Base-by-base conservation (phyloP, 2,888 invertebrate genomes). In the Lucinisca nassula region DNA sequence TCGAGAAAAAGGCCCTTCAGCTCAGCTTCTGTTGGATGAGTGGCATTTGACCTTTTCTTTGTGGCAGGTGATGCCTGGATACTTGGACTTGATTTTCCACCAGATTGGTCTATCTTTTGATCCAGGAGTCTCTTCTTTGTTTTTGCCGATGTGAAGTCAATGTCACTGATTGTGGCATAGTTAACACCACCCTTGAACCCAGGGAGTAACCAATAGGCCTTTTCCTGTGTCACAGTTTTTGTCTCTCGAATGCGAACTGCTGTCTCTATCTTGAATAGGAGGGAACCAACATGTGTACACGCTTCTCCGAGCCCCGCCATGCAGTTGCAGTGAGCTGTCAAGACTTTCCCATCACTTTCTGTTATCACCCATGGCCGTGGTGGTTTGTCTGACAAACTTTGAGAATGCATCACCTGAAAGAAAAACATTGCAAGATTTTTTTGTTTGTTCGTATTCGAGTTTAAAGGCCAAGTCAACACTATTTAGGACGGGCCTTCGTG, bases 101-200 rank as follows among this genome's bases (percentile, higher is more conserved):
- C 45, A 14, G 35, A 24, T 32, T 30, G 24, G 24, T 72, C 78
- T n/a, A 38, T 97, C 96, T 0, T 97, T 96, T 98, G 97, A 90
- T 98, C 97, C 98, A 98, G 98, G 92, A 99, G 97, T 0, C 97
- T 97, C 84, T 97, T 84, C 0, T 45, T 38, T n/a, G 84, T 79
- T 30, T 55, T 79, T 45, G 89, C 76, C 4, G 84, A 77, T 1
- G 38, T 58, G 55, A 85, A 87, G 55, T 85, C 79, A 40, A 87
- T 90, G 24, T 85, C 40, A 1, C 38, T 30, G 21, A 83, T 30
- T 79, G 77, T 40, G 17, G 40, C 49, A 37, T 85, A 87, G 17
- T 58, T 0, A 0, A 89, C 79, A 1, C 35, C 8, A 14, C 83
- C 74, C 21, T 58, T 70, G 0, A 74, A 37, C 14, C 85, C 27